phyloP scores from a whole-genome alignment of 2,888 invertebrate genomes.

The Thysanoteuthis rhombus region DNA sequence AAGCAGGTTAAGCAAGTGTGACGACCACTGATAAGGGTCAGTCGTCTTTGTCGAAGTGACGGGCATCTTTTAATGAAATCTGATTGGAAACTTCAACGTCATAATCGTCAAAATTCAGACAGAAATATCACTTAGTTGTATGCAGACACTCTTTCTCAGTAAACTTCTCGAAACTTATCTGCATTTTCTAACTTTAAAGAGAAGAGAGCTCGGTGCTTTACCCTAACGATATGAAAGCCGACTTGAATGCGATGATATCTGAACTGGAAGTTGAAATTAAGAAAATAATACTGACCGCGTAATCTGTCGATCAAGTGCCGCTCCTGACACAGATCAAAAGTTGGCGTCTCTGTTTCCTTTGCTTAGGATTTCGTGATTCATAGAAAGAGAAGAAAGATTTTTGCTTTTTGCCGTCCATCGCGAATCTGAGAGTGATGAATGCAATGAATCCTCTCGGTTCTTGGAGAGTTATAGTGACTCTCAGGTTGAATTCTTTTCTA shows the following conservation, averaged over 20 bases:
- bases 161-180: background rate
- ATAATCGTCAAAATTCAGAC: too few relatives aligned
- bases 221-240: background rate
- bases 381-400: background rate
- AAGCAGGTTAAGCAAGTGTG: too few relatives aligned
- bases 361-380: background rate
- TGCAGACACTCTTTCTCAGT: background rate
- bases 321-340: background rate
- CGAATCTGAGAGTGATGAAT: background rate
- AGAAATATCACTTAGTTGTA: too few relatives aligned
- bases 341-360: background rate
- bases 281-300: background rate
- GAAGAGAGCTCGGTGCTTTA: background rate
- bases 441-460: background rate
- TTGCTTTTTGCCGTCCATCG: background rate
- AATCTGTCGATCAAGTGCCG: background rate
- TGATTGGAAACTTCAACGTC: too few relatives aligned
- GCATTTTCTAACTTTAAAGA: background rate
- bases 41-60: too few relatives aligned
- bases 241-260: background rate
- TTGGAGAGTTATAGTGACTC: background rate
- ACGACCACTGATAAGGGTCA: too few relatives aligned
- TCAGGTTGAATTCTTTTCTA: background rate
- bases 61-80: too few relatives aligned
- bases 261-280: background rate